Base-by-base conservation (phyloP, 2,113 vertebrate genomes). In the Mystacornis crossleyi region DNA sequence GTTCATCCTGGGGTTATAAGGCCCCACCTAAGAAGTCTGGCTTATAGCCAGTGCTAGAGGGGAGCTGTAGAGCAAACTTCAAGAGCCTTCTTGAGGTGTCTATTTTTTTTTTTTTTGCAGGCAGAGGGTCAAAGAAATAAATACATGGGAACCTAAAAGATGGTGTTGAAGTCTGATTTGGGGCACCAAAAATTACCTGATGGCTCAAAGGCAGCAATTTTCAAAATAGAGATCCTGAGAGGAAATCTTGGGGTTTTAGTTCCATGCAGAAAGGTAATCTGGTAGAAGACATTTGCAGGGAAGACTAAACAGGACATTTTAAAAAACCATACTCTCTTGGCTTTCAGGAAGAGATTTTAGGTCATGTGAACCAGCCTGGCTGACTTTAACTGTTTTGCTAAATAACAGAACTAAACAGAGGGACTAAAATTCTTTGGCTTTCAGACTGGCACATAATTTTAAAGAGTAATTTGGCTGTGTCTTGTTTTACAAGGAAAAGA, bases 1-100 rank as follows among this genome's bases (percentile, higher is more conserved):
- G 95, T 94, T 97, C 93, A 97, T 93, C 77, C 86, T 74, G 47
- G 64, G 91, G 73, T 95, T 97, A 95, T 40, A 74, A 79, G 23
- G 95, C 88, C 79, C 88, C 93, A 92, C 93, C 94, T 96, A 90
- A 86, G 42, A 84, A 75, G 8, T 34, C 67, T 97, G 95, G 90
- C 94, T 58, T 69, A 40, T 62, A 40, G 88, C 96, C 96, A 97
- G 2, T 0, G 11, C 88, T 91, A 66, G 85, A 90, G 67, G 53
- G 34, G 61, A 96, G 74, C 82, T 81, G 43, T 53, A 73, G 55
- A 92, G 25, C 51, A 92, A 93, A 93, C 70, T 34, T 89, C 53
- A 75, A 25, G 83, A 88, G 15, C 15, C 8, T 82, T 92, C 51
- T 71, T 81, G 47, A 92, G 62, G 64, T 94, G 64, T 65, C 75